Evolutionary conservation across 1,140 invertebrate genomes (phyloP).

Genomic region (Teleopsis dalmanni): DNA sequence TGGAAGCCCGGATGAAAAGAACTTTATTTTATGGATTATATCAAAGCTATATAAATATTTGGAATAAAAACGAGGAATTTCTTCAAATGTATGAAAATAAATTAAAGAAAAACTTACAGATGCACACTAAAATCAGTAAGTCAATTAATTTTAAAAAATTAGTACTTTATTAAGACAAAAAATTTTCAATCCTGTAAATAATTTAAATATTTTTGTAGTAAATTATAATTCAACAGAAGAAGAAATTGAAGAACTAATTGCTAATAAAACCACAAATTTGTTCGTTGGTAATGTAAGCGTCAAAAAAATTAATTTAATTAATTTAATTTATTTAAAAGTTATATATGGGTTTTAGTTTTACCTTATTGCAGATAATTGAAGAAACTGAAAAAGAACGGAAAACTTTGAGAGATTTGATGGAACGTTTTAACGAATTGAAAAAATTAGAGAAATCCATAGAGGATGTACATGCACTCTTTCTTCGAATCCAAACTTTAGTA

Average conservation of each 20-base stretch:
- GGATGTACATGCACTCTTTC: conserved; percentile 40
- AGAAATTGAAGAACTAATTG: conserved; percentile 37
- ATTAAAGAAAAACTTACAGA: conserved; percentile 34
- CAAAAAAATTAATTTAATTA: too few species aligned
- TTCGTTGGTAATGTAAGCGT: conserved; percentile 41
- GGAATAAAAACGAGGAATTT: conserved; percentile 40
- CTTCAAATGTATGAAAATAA: conserved; percentile 34
- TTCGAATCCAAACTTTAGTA: conserved; percentile 40
- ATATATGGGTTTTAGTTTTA: too few species aligned
- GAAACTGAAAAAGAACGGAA: conserved; percentile 40
- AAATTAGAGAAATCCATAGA: conserved; percentile 41
- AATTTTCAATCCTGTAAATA: too few species aligned
- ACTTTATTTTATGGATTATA: conserved; percentile 39
- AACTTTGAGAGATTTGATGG: conserved; percentile 35
- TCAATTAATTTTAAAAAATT: neutral
- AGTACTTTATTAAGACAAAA: neutral
- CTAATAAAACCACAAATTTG: conserved; percentile 39
- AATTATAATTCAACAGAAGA: conserved; percentile 38
- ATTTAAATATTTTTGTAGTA: conserved; percentile 18
- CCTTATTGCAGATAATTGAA: conserved; percentile 37
- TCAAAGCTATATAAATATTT: conserved; percentile 37
- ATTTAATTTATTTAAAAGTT: too few species aligned
- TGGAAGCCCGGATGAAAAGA: conserved; percentile 39
- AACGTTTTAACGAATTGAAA: conserved; percentile 37
- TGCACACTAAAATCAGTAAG: conserved; percentile 41